These are phyloP conservation scores for Australoheros scitulus DNA, from an alignment of 2,113 vertebrate species.

Conservation along the genomic window DNA sequence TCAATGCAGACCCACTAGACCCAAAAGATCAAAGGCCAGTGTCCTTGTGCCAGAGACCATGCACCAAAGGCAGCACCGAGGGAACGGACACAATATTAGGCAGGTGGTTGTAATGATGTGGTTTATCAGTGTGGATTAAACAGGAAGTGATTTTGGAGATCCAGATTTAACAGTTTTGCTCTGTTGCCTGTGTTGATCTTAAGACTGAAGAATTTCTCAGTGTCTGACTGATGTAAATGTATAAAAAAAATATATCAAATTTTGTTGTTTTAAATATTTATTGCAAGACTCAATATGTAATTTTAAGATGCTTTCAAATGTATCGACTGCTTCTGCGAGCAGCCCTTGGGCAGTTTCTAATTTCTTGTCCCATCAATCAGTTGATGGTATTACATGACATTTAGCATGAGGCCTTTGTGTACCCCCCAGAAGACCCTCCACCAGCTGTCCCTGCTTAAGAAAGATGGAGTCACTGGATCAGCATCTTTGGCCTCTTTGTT, in stretches of 20 bases:
- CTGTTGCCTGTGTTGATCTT: neutral
- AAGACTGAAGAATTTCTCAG: neutral
- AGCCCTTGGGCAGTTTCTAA: neutral
- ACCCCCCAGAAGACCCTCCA: slow-evolving; percentile 7
- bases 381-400: slow-evolving; percentile 11
- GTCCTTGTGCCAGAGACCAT: neutral
- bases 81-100: neutral
- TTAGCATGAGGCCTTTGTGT: neutral
- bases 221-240: neutral
- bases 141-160: neutral
- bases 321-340: neutral
- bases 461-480: slow-evolving; percentile 20
- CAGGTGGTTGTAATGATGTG: neutral
- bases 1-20: neutral
- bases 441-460: slow-evolving; percentile 44
- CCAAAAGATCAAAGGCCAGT: neutral
- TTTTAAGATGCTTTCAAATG: neutral
- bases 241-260: neutral
- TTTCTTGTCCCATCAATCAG: slow-evolving; percentile 6
- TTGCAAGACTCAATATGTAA: neutral
- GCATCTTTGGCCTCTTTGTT: slow-evolving; percentile 45
- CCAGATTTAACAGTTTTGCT: neutral
- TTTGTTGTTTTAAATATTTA: neutral
- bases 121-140: neutral
- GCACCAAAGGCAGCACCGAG: neutral